phyloP scores from a whole-genome alignment of 2,797 vertebrate genomes.

The Bradypodion pumilum region DNA sequence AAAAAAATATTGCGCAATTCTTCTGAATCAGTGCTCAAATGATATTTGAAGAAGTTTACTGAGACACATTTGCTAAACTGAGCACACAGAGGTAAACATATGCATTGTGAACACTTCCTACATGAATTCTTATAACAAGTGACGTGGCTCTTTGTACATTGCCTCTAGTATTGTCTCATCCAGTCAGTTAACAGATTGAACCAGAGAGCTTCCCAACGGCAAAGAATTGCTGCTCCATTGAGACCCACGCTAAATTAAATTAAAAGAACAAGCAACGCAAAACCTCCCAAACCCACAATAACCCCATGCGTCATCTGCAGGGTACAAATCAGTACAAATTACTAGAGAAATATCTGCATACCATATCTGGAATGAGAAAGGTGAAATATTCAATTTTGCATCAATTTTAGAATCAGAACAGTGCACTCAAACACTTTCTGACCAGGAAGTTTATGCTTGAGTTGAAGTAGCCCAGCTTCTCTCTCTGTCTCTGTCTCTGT shows the following conservation, averaged over 20 bases:
- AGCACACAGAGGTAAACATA: not conserved
- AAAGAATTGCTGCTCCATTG: not conserved
- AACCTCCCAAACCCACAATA: not conserved
- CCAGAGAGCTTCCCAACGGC: conserved; percentile 9
- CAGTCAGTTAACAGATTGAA: not conserved
- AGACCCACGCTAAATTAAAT: not conserved
- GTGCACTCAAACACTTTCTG: not conserved
- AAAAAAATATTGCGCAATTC: not conserved
- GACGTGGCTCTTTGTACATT: not conserved
- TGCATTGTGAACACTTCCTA: not conserved
- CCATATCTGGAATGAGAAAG: not conserved
- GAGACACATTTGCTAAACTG: not conserved
- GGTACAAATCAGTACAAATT: not conserved
- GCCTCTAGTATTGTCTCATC: not conserved
- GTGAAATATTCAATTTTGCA: not conserved
- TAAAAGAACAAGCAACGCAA: not conserved
- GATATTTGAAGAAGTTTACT: conserved; percentile 1
- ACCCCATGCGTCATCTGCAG: not conserved
- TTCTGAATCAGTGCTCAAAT: conserved; percentile 5
- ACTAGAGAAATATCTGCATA: not conserved
- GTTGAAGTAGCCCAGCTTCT: not conserved
- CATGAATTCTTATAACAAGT: not conserved
- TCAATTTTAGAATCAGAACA: not conserved
- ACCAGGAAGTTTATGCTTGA: not conserved
- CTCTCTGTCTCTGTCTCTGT: not conserved